Conservation (phyloP, 53 echinoderm and acorn worm species). For the Patiria pectinifera region DNA sequence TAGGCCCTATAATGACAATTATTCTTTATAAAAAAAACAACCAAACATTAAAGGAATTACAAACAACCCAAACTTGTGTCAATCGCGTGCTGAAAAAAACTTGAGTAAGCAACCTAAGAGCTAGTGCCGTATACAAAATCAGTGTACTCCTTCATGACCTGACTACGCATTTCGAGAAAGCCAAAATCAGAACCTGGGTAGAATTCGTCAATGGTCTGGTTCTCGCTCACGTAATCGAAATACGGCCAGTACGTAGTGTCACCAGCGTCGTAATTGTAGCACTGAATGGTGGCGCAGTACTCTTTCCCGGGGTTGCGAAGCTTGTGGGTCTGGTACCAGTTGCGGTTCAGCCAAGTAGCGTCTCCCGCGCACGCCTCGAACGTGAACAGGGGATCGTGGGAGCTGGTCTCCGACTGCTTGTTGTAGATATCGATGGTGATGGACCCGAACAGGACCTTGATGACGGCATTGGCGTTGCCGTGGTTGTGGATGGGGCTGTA, state of each 20-base stretch:
- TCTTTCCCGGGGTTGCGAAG: conserved; percentile 41
- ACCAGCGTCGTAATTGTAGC: conserved; percentile 63
- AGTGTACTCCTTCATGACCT: conserved; percentile 63
- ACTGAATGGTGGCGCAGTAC: conserved; percentile 72
- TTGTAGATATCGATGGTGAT: conserved; percentile 55
- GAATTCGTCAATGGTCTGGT: conserved; percentile 56
- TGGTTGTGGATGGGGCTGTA: conserved; percentile 68
- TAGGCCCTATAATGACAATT: too few species aligned
- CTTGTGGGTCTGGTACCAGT: conserved; percentile 75
- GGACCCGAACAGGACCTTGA: conserved; percentile 61
- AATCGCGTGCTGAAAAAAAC: too few species aligned
- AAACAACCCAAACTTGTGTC: too few species aligned
- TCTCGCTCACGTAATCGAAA: conserved; percentile 62
- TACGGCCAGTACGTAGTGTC: conserved; percentile 69
- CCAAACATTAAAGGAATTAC: too few species aligned
- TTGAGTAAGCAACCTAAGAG: too few species aligned
- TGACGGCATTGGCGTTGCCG: conserved; percentile 68
- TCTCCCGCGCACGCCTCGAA: conserved; percentile 23
- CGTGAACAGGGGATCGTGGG: neutral
- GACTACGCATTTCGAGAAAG: conserved; percentile 50
- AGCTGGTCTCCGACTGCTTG: conserved; percentile 21
- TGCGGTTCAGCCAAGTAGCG: conserved; percentile 65
- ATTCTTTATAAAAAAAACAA: too few species aligned
- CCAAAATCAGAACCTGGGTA: conserved; percentile 59
- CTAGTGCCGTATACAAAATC: too few species aligned